Base-by-base conservation (phyloP, 2,113 vertebrate species). In the Amphiprion ocellaris region DNA sequence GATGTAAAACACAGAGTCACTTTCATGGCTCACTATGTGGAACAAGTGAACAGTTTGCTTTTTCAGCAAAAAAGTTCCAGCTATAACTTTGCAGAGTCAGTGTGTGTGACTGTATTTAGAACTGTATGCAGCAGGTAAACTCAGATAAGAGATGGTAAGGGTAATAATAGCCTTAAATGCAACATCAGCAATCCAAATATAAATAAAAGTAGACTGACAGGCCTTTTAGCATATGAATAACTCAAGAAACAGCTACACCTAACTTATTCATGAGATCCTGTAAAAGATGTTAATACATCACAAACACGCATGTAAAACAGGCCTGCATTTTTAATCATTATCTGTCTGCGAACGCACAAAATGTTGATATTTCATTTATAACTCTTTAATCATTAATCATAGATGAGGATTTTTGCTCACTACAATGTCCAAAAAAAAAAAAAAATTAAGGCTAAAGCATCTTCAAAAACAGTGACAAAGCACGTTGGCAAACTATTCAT, bases 1-100 rank as follows among this genome's bases (percentile, higher is more conserved):
- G 87, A 86, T 89, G 82, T 90, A 74, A 88, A 91, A 79, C 82
- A 79, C 74, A 28, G 68, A 90, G 86, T 87, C 79, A 89, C 82
- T 84, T 84, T 87, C 87, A 90, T 74, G 78, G 90, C 77, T 79
- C 52, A 4, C 83, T 68, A 81, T 86, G 84, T 89, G 81, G 82
- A 89, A 87, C 89, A 58, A 87, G 78, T 69, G 70, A 81, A 81
- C 24, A 44, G 65, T 83, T 80, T 79, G 82, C 73, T 10, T 59
- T 54, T 0, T 89, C 91, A 87, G 86, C 89, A 83, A 63, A 86
- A 87, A 82, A 54, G 69, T 84, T 86, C 61, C 39, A 19, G 55
- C 14, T 28, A 2, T 1, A 62, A 72, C 69, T 86, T 77, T 70
- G 83, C 55, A 50, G 70, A 82, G 81, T 81, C 79, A 52, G 55